phyloP scores from a whole-genome alignment of 2,113 vertebrate species.

The Gavialis gangeticus region DNA sequence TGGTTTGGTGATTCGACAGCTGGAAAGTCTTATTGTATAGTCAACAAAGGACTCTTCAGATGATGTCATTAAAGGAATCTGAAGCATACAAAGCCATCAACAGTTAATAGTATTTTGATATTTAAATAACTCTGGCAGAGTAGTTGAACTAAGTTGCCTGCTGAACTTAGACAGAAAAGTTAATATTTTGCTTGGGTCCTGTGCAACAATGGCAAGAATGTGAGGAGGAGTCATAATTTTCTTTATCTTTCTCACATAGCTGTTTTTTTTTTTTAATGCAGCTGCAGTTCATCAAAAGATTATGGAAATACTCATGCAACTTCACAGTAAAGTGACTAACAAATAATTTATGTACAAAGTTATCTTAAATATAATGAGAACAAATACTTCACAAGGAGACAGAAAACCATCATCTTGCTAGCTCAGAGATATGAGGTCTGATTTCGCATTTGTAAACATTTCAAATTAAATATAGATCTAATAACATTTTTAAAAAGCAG shows the following conservation, averaged over 20 bases:
- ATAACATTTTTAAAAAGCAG: background rate
- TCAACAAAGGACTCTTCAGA: background rate
- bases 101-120: background rate
- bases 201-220: background rate
- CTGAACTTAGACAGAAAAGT: background rate
- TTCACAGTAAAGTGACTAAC: background rate
- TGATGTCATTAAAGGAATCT: background rate
- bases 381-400: background rate
- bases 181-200: background rate
- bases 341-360: background rate
- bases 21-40: background rate
- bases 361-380: background rate
- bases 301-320: background rate
- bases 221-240: background rate
- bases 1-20: background rate
- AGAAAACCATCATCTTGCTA: background rate
- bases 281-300: background rate
- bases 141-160: background rate
- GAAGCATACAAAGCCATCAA: slow-evolving; percentile 1
- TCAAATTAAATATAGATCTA: background rate
- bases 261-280: background rate
- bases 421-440: background rate
- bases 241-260: background rate
- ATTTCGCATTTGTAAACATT: background rate
- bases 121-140: background rate